Evolutionary conservation across 1,140 invertebrate species (phyloP).

Genomic region (Lycorma delicatula): DNA sequence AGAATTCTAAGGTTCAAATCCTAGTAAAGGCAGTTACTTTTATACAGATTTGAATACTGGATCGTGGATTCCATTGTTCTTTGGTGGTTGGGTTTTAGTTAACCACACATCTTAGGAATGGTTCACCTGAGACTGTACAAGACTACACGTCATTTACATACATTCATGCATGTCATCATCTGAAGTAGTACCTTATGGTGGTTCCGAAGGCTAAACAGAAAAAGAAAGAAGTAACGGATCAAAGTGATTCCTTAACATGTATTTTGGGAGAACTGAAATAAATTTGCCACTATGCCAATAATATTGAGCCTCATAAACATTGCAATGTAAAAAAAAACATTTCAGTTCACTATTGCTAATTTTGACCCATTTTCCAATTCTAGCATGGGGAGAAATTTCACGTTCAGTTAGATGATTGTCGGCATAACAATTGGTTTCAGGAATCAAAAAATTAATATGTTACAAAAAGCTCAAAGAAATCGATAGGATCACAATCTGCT

Average conservation of each 20-base stretch:
- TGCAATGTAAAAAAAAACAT: slow-evolving; percentile 25
- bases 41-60: too few relatives aligned
- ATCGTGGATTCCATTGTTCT: too few relatives aligned
- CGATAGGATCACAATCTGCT: background rate
- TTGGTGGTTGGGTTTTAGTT: too few relatives aligned
- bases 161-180: too few relatives aligned
- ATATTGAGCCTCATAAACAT: slow-evolving; percentile 25
- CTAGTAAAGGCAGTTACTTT: too few relatives aligned
- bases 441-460: slow-evolving; percentile 18
- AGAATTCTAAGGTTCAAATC: too few relatives aligned
- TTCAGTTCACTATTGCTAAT: slow-evolving; percentile 23
- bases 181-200: too few relatives aligned
- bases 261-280: background rate
- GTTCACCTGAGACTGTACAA: too few relatives aligned
- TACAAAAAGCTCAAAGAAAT: slow-evolving; percentile 5
- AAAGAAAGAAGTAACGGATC: slow-evolving; percentile 22
- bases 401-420: slow-evolving; percentile 3
- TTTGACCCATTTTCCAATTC: slow-evolving; percentile 14
- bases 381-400: slow-evolving; percentile 1
- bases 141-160: too few relatives aligned
- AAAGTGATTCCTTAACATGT: slow-evolving; percentile 22
- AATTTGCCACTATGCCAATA: slow-evolving; percentile 5
- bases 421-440: slow-evolving; percentile 27
- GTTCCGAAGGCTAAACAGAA: too few relatives aligned
- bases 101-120: too few relatives aligned